Conservation (phyloP, 2,113 vertebrate genomes). For the Prolemur simus region DNA sequence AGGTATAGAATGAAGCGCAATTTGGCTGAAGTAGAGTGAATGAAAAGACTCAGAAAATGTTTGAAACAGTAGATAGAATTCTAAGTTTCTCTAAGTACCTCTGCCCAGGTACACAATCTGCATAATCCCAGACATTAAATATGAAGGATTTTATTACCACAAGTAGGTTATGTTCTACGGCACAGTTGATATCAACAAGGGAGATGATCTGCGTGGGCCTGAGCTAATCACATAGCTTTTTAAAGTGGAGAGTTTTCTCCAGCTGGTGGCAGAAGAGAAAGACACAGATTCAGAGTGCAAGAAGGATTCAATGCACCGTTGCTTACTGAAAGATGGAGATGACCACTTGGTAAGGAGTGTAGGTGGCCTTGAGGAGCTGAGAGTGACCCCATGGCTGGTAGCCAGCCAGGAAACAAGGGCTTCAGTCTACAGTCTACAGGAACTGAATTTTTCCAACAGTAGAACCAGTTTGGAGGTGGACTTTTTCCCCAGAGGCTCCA, state of each 20-base stretch:
- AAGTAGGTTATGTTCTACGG: neutral
- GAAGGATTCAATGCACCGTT: neutral
- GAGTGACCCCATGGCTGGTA: neutral
- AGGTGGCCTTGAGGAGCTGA: too few species aligned
- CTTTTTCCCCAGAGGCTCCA: neutral
- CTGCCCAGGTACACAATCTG: fast-evolving
- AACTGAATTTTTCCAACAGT: neutral
- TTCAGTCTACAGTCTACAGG: neutral
- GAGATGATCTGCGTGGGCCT: neutral
- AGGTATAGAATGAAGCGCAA: neutral
- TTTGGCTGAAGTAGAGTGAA: neutral
- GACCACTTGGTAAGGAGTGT: neutral
- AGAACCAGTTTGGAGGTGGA: neutral
- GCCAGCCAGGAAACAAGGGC: neutral
- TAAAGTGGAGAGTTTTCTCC: neutral
- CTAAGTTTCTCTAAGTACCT: neutral
- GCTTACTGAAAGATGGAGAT: neutral
- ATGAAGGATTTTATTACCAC: too few species aligned
- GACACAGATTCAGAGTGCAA: neutral
- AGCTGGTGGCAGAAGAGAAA: neutral
- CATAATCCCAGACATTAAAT: neutral
- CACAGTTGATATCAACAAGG: neutral
- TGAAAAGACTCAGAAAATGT: neutral
- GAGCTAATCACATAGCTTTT: neutral
- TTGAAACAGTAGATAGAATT: neutral